Conservation (phyloP, 1,140 invertebrate genomes). For the Drosophila ogumai region DNA sequence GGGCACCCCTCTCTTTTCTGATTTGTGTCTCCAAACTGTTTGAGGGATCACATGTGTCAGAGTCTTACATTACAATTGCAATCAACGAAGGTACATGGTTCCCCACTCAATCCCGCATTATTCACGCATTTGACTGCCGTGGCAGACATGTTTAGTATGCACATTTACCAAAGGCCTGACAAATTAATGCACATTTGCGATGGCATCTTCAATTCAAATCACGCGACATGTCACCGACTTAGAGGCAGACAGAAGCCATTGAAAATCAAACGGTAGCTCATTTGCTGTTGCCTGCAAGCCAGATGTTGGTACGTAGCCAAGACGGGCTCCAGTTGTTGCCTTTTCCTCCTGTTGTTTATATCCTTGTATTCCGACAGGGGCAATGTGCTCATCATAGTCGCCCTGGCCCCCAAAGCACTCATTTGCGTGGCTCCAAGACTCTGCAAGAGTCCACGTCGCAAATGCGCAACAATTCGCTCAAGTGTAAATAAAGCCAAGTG, state of each 20-base stretch:
- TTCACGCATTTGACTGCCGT: conserved; percentile 62
- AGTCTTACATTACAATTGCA: conserved; percentile 14
- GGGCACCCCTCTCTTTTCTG: no score
- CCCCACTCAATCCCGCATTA: conserved; percentile 49
- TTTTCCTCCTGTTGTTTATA: conserved; percentile 1
- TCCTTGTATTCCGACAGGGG: background rate
- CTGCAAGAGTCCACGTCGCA: conserved; percentile 29
- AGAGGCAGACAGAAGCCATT: conserved; percentile 52
- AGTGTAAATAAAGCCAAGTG: conserved; percentile 78
- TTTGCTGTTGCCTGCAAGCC: conserved; percentile 54
- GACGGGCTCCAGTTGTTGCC: background rate
- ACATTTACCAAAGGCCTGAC: conserved; percentile 62
- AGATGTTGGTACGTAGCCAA: conserved; percentile 21
- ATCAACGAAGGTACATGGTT: conserved; percentile 11
- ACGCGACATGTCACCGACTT: conserved; percentile 70
- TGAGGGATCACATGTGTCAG: conserved; percentile 11
- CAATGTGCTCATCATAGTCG: conserved; percentile 17
- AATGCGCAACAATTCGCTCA: conserved; percentile 84
- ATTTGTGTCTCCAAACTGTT: background rate
- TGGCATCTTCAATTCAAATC: conserved; percentile 77
- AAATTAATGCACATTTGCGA: conserved; percentile 77
- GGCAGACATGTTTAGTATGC: conserved; percentile 57
- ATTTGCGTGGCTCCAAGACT: conserved; percentile 42
- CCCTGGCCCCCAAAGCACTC: conserved; percentile 49
- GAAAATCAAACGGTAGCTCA: conserved; percentile 70